Base-by-base conservation (phyloP, 23 tunicate genomes). In the Clavelina lepadiformis region DNA sequence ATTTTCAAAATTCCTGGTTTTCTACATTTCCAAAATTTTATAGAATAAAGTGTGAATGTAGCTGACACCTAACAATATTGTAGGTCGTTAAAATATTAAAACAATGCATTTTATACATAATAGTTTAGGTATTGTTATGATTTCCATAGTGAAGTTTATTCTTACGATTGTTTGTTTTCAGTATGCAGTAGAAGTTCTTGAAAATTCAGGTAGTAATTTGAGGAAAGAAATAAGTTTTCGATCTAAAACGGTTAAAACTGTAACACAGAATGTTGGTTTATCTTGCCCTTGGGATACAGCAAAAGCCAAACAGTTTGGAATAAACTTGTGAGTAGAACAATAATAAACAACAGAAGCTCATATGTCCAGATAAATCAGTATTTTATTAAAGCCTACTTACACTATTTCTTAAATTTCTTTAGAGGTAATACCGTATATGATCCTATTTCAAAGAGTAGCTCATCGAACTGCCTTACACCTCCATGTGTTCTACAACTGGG, bases 401-500 rank as follows among this genome's bases (percentile, higher is more conserved):
- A n/a, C n/a, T n/a, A n/a, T 41, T 41, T 41, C 49, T 41, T 11
- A 41, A 41, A 41, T 11, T 41, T 11, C 15, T 15, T 41, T 41
- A 41, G 49, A 11, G 15, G 11, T 41, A 15, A 41, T 41, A 15
- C 49, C 15, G 49, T 41, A 11, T 41, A n/a, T n/a, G n/a, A n/a
- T n/a, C n/a, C n/a, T n/a, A n/a, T n/a, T n/a, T n/a, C n/a, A n/a
- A n/a, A n/a, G n/a, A n/a, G n/a, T n/a, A n/a, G n/a, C n/a, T n/a
- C n/a, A n/a, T n/a, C n/a, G n/a, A n/a, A 58, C 13, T 74, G 80
- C 32, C 4, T 11, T 7, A 1, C 23, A 20, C 80, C 80, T 21
- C 80, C 80, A 28, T 74, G 80, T 62, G 70, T 74, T 25, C 80
- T 61, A 46, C 80, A 74, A 46, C 47, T 74, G 2, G 33, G 36